Evolutionary conservation across 2,113 vertebrate genomes (phyloP), one percentile per base, ranked within the genome.

Genomic region (Anthoscopus minutus): DNA sequence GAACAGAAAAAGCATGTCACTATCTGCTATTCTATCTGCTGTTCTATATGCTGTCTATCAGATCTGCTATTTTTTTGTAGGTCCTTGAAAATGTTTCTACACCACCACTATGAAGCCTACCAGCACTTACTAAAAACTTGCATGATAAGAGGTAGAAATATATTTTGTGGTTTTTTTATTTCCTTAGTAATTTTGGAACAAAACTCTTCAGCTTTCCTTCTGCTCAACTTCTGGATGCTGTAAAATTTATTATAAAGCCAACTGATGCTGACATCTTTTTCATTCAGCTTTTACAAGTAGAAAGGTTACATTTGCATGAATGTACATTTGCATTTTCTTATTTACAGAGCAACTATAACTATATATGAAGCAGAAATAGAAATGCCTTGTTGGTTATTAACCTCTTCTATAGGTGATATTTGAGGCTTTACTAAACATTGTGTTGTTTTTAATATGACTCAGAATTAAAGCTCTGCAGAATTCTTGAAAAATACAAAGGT

Each of bases 251-350:
- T 96, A 92, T 76, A 87, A 96, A 96, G 78, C 67, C 74, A 97
- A 96, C 67, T 94, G 83, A 65, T 89, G 71, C 74, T 89, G 94
- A 89, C 95, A 93, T 35, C 21, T 84, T 95, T 96, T 97, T 96
- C 81, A 95, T 94, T 93, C 76, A 86, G 45, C 54, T 93, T 92
- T 93, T 95, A 70, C 80, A 96, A 89, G 74, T 47, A 58, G 58
- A 97, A 97, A 97, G 94, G 97, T 97, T 97, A 90, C 88, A 97
- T 93, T 94, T 95, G 71, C 92, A 96, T 95, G 53, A 35, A 89
- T 65, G 65, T 61, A 48, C 25, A 89, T 94, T 92, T 94, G 40
- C 78, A 91, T 98, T 97, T 97, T 91, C 86, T 92, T 97, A 78
- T 94, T 96, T 94, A 84, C 61, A 51, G 77, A 84, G 74, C 18